Base-by-base conservation (phyloP, 2,888 invertebrate species). In the Chalcosyrphus nemorum region DNA sequence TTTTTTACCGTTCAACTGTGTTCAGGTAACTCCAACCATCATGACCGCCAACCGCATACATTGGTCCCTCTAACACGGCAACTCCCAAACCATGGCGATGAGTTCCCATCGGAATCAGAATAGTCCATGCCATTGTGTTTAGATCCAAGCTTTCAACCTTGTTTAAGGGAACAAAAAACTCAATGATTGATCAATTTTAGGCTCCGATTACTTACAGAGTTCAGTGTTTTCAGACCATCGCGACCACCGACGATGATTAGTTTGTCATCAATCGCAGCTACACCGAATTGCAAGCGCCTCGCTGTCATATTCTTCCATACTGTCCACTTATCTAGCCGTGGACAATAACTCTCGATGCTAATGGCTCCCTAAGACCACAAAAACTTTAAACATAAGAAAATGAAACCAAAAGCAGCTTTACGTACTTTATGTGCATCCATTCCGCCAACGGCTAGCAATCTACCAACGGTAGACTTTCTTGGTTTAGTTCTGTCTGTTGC, bases 11-110 rank as follows among this genome's bases (percentile, higher is more conserved):
- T 92, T 98, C 98, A 0, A 98, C 98, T 0, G 97, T 97, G 90
- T 97, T 97, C 50, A 98, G 93, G 90, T 98, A 98, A 88, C 97
- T 97, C 92, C 92, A 92, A 59, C 90, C 98, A 91, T 98, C 98
- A 89, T 98, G 98, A 0, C 98, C 98, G 1, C 98, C 98, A 2
- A 98, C 97, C 0, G 98, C 98, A 92, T 98, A 98, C 76, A 98
- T 93, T 0, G 97, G 97, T 0, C 93, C 94, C 70, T 95, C 93
- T 56, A 97, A 93, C 32, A 96, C 95, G 1, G 96, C 95, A 24
- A 96, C 96, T 9, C 95, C 96, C 77, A 96, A 91, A 0, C 96
- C 96, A 89, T 96, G 96, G 2, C 98, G 93, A 89, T 97, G 97
- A 7, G 97, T 97, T 88, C 95, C 96, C 97, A 98, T 98, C 0